These are phyloP conservation scores for Ctenicera cuprea DNA, from an alignment of 2,888 invertebrate species.

Conservation along the genomic window DNA sequence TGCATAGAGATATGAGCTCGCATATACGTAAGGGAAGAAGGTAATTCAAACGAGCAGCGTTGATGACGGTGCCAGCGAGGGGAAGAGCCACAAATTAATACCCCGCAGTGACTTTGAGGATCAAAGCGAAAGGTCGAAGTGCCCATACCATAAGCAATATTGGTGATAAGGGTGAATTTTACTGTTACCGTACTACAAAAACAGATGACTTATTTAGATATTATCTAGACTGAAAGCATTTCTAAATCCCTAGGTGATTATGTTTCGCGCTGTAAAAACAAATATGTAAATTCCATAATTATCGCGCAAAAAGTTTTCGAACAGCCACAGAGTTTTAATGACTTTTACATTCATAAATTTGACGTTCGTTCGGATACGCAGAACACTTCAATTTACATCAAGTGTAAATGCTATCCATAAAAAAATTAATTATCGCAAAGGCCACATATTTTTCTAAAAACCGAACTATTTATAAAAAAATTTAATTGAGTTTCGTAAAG, in stretches of 20 bases:
- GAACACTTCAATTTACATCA: too few relatives aligned
- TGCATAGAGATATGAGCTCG: conserved; percentile 9
- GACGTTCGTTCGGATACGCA: neutral
- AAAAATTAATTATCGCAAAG: neutral
- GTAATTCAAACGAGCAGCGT: conserved; percentile 37
- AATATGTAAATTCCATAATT: conserved; percentile 30
- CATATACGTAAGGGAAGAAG: conserved; percentile 17
- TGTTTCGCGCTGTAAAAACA: conserved; percentile 17
- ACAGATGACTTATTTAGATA: neutral
- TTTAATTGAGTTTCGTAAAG: too few relatives aligned
- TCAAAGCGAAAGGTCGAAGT: conserved; percentile 35
- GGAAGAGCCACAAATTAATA: conserved; percentile 34
- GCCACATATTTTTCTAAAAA: neutral
- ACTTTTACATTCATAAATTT: conserved; percentile 33
- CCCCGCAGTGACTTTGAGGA: conserved; percentile 35
- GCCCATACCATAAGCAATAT: conserved; percentile 10
- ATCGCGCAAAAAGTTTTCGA: conserved; percentile 22
- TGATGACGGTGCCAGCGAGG: conserved; percentile 31
- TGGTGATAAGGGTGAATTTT: conserved; percentile 12
- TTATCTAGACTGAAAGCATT: neutral
- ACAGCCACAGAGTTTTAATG: conserved; percentile 27
- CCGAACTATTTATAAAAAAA: too few relatives aligned
- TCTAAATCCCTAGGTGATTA: conserved; percentile 7
- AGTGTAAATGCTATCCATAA: too few relatives aligned
- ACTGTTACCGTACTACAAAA: neutral